Conservation (phyloP, 2,113 vertebrate genomes). For the zebrafish (Danio rerio) region GRCz12tu NC_133177.1:44737001-44737500, state of each 20-base stretch:
- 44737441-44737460: background rate
- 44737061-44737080: too few species aligned
- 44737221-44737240: conserved; percentile 61
- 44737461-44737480: background rate
- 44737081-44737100: too few species aligned
- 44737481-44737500: background rate
- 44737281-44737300: conserved; percentile 51
- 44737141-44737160: conserved; percentile 29
- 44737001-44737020: too few species aligned
- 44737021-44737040: too few species aligned
- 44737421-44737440: background rate
- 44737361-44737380: conserved; percentile 62
- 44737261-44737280: conserved; percentile 52
- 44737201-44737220: conserved; percentile 53
- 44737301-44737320: conserved; percentile 56
- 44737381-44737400: conserved; percentile 64
- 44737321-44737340: conserved; percentile 56
- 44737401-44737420: conserved; percentile 47
- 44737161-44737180: background rate
- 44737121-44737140: too few species aligned
- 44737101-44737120: too few species aligned
- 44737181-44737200: conserved; percentile 44
- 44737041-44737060: too few species aligned
- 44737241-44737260: conserved; percentile 61
- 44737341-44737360: conserved; percentile 63